Evolutionary conservation across 2,888 invertebrate species (phyloP).

Genomic region (Mesoligia furuncula): DNA sequence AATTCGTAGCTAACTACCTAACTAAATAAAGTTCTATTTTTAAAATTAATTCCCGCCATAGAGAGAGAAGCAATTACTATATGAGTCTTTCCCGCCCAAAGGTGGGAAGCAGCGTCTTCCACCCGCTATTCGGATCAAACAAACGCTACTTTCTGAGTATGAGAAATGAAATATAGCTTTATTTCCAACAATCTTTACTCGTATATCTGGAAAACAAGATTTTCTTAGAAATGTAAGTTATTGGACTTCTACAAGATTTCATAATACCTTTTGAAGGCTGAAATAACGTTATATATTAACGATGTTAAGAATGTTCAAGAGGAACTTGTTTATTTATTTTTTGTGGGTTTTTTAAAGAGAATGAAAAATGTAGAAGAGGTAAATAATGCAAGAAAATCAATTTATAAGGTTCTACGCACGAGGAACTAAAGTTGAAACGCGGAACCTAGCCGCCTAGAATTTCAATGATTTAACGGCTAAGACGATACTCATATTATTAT

Average conservation of each 20-base stretch:
- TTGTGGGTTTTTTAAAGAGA: background rate
- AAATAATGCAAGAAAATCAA: too few species aligned
- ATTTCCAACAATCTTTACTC: background rate
- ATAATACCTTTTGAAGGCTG: background rate
- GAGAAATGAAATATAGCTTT: background rate
- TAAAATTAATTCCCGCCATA: too few species aligned
- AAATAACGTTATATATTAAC: background rate
- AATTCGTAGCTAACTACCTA: too few species aligned
- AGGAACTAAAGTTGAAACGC: background rate
- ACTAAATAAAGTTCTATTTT: too few species aligned
- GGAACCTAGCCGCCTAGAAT: background rate
- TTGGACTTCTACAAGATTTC: background rate
- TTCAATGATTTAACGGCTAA: background rate
- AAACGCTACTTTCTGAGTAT: too few species aligned
- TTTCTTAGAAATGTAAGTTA: slow-evolving; percentile 17
- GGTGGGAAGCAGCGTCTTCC: too few species aligned
- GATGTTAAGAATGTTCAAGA: background rate
- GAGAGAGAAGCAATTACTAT: too few species aligned
- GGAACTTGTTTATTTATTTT: slow-evolving; percentile 4
- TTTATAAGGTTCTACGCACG: background rate
- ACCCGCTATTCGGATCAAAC: too few species aligned
- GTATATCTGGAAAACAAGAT: background rate
- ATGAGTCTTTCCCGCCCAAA: too few species aligned
- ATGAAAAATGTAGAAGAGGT: background rate
- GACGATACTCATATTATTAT: background rate